These are phyloP conservation scores for Lophotriccus pileatus DNA, from an alignment of 2,797 vertebrate genomes.

Conservation along the genomic window DNA sequence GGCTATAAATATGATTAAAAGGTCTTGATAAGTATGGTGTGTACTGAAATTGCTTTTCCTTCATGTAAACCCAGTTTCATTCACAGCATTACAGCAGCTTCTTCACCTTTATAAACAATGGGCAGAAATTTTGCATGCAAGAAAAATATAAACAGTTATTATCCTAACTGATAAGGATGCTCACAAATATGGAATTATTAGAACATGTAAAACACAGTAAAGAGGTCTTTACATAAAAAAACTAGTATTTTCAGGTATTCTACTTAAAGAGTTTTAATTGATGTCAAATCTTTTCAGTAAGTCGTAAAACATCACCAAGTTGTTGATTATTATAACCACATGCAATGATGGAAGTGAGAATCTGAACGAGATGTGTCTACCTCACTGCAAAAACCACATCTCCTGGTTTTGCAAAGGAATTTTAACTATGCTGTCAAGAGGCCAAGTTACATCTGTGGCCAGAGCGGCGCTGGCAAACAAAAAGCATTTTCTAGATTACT, in stretches of 20 bases:
- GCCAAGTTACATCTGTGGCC: neutral
- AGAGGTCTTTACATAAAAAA: neutral
- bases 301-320: neutral
- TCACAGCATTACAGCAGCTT: neutral
- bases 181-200: neutral
- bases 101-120: neutral
- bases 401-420: neutral
- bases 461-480: neutral
- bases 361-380: rapidly evolving
- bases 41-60: neutral
- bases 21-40: rapidly evolving
- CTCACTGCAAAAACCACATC: neutral
- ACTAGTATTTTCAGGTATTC: neutral
- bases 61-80: neutral
- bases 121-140: neutral
- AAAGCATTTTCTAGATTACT: conserved; percentile 7
- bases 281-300: neutral
- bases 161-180: neutral
- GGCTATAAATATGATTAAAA: neutral
- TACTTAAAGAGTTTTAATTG: neutral
- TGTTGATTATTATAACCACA: rapidly evolving
- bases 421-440: neutral
- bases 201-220: neutral
- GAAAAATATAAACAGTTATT: neutral
- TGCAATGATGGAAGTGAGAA: neutral